phyloP scores from a whole-genome alignment of 2,888 invertebrate genomes.

The Tryphoninae sp. region DNA sequence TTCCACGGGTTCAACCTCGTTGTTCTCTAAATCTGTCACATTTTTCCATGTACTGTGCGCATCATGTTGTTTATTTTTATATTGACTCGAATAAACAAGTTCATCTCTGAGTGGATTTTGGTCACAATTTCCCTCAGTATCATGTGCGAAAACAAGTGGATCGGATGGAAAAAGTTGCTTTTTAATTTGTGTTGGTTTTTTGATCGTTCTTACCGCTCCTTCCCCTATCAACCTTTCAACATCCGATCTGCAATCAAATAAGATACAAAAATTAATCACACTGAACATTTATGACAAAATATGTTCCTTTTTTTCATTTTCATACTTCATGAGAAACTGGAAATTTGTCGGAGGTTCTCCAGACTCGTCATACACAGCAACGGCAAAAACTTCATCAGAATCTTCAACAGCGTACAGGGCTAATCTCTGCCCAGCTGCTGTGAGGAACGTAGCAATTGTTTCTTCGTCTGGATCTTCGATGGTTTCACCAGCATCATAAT shows the following conservation, averaged over 20 bases:
- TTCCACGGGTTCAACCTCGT: slow-evolving; percentile 8
- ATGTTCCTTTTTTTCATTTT: slow-evolving; percentile 3
- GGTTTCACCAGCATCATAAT: slow-evolving; percentile 40
- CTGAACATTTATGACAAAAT: neutral
- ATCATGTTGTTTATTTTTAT: slow-evolving; percentile 15
- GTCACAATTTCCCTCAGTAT: neutral
- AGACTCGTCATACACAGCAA: slow-evolving; percentile 79
- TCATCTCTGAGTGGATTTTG: neutral
- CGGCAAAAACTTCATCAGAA: slow-evolving; percentile 79
- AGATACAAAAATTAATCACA: slow-evolving; percentile 20
- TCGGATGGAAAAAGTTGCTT: slow-evolving; percentile 67
- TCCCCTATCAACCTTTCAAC: slow-evolving; percentile 79
- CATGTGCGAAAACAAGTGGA: slow-evolving; percentile 39
- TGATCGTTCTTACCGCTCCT: slow-evolving; percentile 79
- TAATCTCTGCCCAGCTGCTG: slow-evolving; percentile 78
- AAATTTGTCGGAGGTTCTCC: slow-evolving; percentile 79
- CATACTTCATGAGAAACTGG: slow-evolving; percentile 79
- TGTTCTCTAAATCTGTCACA: neutral
- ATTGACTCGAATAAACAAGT: neutral
- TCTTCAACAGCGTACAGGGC: slow-evolving; percentile 79
- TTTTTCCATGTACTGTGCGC: neutral
- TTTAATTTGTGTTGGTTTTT: slow-evolving; percentile 77
- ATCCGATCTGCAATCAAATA: slow-evolving; percentile 72
- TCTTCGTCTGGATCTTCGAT: slow-evolving; percentile 75
- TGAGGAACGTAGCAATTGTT: slow-evolving; percentile 79